Evolutionary conservation across 2,113 vertebrate genomes (phyloP).

Genomic region (Pogonocichla stellata): DNA sequence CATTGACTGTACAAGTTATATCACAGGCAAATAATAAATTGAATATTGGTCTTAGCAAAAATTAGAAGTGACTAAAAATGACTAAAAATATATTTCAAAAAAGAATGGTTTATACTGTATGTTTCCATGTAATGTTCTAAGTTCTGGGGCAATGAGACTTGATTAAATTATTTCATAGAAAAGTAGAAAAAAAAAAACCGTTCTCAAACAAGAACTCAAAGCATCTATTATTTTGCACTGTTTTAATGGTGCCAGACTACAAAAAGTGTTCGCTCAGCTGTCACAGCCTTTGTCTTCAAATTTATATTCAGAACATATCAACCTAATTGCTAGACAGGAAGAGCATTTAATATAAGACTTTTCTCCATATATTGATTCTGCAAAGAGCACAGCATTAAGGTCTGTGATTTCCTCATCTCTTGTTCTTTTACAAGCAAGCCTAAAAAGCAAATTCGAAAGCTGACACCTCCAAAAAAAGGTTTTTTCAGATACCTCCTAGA

Average conservation of each 20-base stretch:
- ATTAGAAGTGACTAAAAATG: neutral
- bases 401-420: neutral
- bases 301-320: neutral
- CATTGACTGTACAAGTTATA: neutral
- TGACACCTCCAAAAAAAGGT: neutral
- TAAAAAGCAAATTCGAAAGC: neutral
- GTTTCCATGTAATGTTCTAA: neutral
- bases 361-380: neutral
- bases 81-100: neutral
- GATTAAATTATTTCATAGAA: neutral
- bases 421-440: neutral
- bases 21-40: neutral
- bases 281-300: neutral
- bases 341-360: neutral
- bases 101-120: neutral
- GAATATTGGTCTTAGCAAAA: neutral
- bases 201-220: neutral
- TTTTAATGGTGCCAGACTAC: neutral
- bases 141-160: neutral
- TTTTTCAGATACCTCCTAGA: neutral
- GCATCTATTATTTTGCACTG: neutral
- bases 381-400: neutral
- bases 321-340: neutral
- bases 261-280: neutral
- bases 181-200: neutral